phyloP scores from a whole-genome alignment of 2,113 vertebrate species.

The Oreochromis spilurus region DNA sequence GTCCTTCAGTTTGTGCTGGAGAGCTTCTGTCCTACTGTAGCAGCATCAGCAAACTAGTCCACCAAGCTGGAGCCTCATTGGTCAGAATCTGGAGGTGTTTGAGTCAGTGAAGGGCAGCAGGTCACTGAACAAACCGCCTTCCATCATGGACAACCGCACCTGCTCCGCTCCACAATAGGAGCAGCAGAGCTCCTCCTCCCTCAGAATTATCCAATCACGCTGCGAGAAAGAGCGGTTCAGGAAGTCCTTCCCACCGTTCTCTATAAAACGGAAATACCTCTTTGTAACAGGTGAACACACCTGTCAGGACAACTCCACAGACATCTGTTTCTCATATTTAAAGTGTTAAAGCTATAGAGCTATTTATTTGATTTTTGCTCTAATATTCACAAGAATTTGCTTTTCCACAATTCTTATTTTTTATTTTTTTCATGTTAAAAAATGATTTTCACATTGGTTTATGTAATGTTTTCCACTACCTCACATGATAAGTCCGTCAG shows the following conservation, averaged over 20 bases:
- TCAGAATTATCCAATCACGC: background rate
- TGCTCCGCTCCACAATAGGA: background rate
- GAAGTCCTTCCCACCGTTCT: background rate
- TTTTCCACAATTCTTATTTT: background rate
- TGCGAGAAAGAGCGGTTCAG: background rate
- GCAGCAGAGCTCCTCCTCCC: background rate
- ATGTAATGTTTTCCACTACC: background rate
- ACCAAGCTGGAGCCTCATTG: background rate
- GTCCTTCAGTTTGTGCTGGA: background rate
- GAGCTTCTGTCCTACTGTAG: background rate
- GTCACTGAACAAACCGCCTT: background rate
- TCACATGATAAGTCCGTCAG: background rate
- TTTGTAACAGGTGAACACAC: background rate
- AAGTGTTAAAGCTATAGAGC: background rate
- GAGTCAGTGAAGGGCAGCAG: background rate
- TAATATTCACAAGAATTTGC: background rate
- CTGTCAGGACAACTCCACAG: background rate
- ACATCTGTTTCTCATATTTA: background rate
- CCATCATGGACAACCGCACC: background rate
- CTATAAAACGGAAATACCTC: too few species aligned
- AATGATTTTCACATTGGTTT: background rate
- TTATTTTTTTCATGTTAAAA: background rate
- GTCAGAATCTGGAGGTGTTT: background rate
- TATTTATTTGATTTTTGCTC: background rate
- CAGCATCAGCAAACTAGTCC: background rate